These are phyloP conservation scores for Cryptoblepharus egeriae DNA, from an alignment of 2,797 vertebrate species.

Conservation along the genomic window DNA sequence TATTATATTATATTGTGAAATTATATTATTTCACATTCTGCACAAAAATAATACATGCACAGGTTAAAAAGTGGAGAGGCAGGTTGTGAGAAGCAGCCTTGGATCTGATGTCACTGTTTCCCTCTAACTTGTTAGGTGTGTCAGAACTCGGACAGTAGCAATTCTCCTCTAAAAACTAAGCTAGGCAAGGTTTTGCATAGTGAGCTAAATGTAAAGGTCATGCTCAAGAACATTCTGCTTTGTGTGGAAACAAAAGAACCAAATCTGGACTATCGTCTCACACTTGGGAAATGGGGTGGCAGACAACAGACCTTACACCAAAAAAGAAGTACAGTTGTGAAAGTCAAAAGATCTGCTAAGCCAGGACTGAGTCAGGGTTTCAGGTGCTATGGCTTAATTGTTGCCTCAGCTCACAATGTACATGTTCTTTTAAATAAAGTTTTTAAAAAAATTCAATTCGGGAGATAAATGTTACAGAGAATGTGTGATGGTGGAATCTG, in stretches of 20 bases:
- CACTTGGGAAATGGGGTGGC: not conserved
- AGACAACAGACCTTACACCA: conserved; percentile 12
- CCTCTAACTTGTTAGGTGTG: not conserved
- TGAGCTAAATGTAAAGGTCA: not conserved
- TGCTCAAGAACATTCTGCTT: not conserved
- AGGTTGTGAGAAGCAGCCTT: not conserved
- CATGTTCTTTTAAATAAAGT: conserved; percentile 29
- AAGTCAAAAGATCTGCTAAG: conserved; percentile 39
- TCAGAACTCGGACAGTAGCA: not conserved
- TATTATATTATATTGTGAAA: no score
- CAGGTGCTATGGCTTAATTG: conserved; percentile 51
- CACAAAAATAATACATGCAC: not conserved
- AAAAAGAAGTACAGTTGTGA: conserved; percentile 47
- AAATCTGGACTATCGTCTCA: not conserved
- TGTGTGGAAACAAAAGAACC: conserved; percentile 27
- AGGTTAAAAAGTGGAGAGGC: not conserved
- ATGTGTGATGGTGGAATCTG: conserved; percentile 11
- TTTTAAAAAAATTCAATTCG: not conserved
- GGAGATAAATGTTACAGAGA: not conserved
- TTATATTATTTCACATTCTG: not conserved
- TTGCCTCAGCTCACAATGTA: not conserved
- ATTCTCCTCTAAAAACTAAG: not conserved
- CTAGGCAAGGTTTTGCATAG: not conserved
- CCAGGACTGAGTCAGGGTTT: conserved; percentile 51
- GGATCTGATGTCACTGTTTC: not conserved